These are phyloP conservation scores for Morone chrysops DNA, from an alignment of 2,113 vertebrate genomes.

Conservation along the genomic window DNA sequence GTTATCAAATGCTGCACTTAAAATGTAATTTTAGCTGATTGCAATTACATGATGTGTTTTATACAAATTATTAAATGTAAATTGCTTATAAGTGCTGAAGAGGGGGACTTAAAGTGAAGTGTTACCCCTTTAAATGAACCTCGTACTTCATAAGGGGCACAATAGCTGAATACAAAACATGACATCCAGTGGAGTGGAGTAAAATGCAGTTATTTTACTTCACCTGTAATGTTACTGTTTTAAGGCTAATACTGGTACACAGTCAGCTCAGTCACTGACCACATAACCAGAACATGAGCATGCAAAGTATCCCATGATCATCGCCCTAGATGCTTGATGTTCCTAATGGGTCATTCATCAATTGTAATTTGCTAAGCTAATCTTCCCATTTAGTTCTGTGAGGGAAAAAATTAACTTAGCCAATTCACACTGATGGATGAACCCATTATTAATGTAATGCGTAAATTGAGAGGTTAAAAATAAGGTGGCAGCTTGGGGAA, in stretches of 20 bases:
- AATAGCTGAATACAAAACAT: not conserved
- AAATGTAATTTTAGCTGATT: no score
- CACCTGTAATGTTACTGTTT: not conserved
- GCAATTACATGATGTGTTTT: no score
- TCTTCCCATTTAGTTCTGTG: constrained; percentile 67
- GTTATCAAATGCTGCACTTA: no score
- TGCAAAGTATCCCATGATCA: constrained; percentile 30
- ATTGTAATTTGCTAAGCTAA: constrained; percentile 68
- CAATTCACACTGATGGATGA: constrained; percentile 69
- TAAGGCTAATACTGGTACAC: constrained; percentile 12
- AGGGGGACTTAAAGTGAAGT: not conserved
- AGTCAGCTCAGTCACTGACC: constrained; percentile 34
- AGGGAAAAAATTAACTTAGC: constrained; percentile 50
- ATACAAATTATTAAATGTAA: no score
- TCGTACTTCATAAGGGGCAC: not conserved
- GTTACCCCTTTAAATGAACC: not conserved
- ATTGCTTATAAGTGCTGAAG: no score
- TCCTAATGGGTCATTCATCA: constrained; percentile 72
- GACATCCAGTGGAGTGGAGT: not conserved
- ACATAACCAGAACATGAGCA: constrained; percentile 36
- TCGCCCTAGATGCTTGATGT: constrained; percentile 56
- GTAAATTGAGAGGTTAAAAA: constrained; percentile 64
- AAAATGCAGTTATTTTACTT: not conserved
- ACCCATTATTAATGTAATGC: constrained; percentile 65
- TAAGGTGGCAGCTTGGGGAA: constrained; percentile 57